Conservation (phyloP, 2,888 invertebrate species). For the Microchrysa polita region DNA sequence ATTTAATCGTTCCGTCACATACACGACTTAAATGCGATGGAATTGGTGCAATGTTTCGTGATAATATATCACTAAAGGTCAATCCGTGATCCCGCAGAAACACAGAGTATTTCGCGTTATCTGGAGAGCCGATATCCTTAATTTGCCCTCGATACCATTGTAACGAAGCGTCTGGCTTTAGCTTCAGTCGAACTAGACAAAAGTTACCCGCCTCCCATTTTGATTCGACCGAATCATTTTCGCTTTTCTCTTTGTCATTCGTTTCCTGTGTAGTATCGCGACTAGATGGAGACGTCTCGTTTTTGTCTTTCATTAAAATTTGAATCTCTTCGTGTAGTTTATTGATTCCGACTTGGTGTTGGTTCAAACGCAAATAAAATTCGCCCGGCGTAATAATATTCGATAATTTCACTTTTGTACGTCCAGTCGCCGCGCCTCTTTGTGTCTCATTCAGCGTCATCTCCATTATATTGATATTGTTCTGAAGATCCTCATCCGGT, state of each 20-base stretch:
- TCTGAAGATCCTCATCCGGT: slow-evolving; percentile 14
- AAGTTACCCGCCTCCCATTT: slow-evolving; percentile 68
- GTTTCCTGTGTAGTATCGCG: not conserved
- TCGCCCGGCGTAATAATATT: slow-evolving; percentile 68
- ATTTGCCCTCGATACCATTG: slow-evolving; percentile 72
- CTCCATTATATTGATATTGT: slow-evolving; percentile 30
- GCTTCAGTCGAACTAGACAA: slow-evolving; percentile 65
- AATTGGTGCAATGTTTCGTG: slow-evolving; percentile 66
- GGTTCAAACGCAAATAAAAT: slow-evolving; percentile 69
- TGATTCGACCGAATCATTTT: slow-evolving; percentile 22
- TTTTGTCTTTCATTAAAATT: slow-evolving; percentile 34
- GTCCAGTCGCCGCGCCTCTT: slow-evolving; percentile 44
- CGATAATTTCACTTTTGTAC: slow-evolving; percentile 64
- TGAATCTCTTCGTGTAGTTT: slow-evolving; percentile 69
- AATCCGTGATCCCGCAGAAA: slow-evolving; percentile 74
- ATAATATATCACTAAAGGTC: slow-evolving; percentile 65
- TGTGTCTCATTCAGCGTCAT: not conserved
- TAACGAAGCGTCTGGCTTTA: slow-evolving; percentile 65
- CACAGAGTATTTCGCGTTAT: slow-evolving; percentile 62
- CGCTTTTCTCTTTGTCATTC: not conserved
- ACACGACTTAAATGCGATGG: slow-evolving; percentile 66
- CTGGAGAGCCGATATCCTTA: slow-evolving; percentile 30
- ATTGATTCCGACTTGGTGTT: slow-evolving; percentile 65
- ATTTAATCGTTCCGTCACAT: slow-evolving; percentile 71
- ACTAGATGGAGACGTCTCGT: not conserved